These are phyloP conservation scores for Eubasilissa splendida DNA, from an alignment of 2,888 invertebrate species.

Conservation along the genomic window DNA sequence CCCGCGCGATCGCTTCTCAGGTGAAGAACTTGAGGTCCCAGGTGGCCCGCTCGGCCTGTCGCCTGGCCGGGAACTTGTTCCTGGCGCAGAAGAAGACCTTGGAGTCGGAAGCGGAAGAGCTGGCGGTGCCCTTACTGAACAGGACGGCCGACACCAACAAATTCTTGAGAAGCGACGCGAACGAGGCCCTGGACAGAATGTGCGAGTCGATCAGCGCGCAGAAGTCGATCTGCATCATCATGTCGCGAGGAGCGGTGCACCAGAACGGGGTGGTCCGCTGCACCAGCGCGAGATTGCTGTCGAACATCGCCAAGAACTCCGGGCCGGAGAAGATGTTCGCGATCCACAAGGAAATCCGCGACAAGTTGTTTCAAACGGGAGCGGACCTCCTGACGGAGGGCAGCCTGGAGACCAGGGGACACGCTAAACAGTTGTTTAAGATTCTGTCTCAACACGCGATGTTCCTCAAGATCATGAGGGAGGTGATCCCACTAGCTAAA, in stretches of 20 bases:
- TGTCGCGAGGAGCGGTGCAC: slow-evolving; percentile 82
- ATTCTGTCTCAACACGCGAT: slow-evolving; percentile 81
- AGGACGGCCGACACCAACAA: slow-evolving; percentile 95
- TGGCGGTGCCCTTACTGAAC: slow-evolving; percentile 85
- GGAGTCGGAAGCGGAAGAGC: slow-evolving; percentile 88
- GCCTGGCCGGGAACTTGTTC: slow-evolving; percentile 87
- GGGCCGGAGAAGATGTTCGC: slow-evolving; percentile 83
- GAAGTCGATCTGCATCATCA: slow-evolving; percentile 78
- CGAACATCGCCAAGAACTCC: slow-evolving; percentile 79
- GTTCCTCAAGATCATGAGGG: slow-evolving; percentile 83
- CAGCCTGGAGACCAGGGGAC: slow-evolving; percentile 86
- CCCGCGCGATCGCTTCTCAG: slow-evolving; percentile 81
- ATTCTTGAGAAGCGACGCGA: slow-evolving; percentile 92
- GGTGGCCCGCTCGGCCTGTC: slow-evolving; percentile 91
- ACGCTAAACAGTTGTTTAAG: slow-evolving; percentile 85
- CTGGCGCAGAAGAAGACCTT: slow-evolving; percentile 73
- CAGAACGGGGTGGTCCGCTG: slow-evolving; percentile 91
- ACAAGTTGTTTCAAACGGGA: slow-evolving; percentile 84
- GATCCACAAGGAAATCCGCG: slow-evolving; percentile 83
- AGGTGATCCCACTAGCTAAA: slow-evolving; percentile 84
- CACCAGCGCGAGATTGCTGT: slow-evolving; percentile 85
- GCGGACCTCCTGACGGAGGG: slow-evolving; percentile 91
- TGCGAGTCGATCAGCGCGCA: slow-evolving; percentile 82
- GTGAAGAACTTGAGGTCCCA: slow-evolving; percentile 94
- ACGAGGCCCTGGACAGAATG: slow-evolving; percentile 86